Evolutionary conservation across 2,888 invertebrate species (phyloP).

Genomic region (Heliothis peltigera): DNA sequence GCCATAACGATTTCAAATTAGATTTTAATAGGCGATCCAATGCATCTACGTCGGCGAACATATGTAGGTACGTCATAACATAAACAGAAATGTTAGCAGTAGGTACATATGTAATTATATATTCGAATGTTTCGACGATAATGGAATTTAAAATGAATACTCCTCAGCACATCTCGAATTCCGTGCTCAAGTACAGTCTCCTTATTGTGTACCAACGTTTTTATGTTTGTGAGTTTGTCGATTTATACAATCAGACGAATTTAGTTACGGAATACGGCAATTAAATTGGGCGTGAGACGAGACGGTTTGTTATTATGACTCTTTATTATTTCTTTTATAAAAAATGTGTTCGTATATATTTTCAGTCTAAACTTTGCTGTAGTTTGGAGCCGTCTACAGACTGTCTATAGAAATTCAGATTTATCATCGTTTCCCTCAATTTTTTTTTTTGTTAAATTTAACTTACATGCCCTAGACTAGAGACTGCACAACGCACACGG

Average conservation of each 20-base stretch:
- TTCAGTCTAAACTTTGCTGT: slow-evolving; percentile 3
- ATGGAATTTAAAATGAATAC: slow-evolving; percentile 59
- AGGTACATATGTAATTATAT: slow-evolving; percentile 33
- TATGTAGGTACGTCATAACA: slow-evolving; percentile 35
- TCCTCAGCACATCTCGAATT: slow-evolving; percentile 39
- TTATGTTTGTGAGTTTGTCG: slow-evolving; percentile 20
- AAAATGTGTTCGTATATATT: slow-evolving; percentile 12
- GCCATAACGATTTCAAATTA: slow-evolving; percentile 66
- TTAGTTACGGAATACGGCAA: slow-evolving; percentile 15
- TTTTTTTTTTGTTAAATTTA: not conserved
- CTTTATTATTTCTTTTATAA: slow-evolving; percentile 20
- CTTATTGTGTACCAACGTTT: slow-evolving; percentile 32
- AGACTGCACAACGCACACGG: slow-evolving; percentile 1
- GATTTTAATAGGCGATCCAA: slow-evolving; percentile 63
- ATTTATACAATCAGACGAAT: slow-evolving; percentile 14
- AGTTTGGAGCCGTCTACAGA: not conserved
- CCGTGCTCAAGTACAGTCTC: slow-evolving; percentile 28
- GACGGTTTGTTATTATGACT: slow-evolving; percentile 13
- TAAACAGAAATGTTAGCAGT: slow-evolving; percentile 42
- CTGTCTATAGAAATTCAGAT: not conserved
- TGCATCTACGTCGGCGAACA: slow-evolving; percentile 52
- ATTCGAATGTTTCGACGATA: slow-evolving; percentile 52
- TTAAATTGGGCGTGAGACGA: slow-evolving; percentile 2
- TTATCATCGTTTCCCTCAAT: not conserved
- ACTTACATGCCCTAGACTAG: not conserved